A percentile compares a stretch with the other conserved stretches of the same genome.
Evolutionary conservation across 2,113 vertebrate species (phyloP).

Genomic region (Leptosomus discolor): DNA sequence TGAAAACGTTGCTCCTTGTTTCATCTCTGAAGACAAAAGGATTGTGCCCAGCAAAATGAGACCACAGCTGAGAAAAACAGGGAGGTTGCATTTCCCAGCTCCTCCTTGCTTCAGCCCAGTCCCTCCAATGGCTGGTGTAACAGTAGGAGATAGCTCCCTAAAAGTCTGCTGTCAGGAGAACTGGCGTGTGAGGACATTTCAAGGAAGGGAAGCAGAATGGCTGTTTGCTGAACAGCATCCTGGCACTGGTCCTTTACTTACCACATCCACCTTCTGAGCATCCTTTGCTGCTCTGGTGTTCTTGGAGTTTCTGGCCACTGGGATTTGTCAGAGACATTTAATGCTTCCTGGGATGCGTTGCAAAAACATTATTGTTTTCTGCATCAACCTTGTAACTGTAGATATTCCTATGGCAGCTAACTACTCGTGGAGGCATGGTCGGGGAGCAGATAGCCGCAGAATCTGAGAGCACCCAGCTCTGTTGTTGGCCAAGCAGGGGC

Average conservation of each 20-base stretch:
- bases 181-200: accelerated
- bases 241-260: neutral
- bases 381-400: neutral
- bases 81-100: neutral
- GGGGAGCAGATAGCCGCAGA: neutral
- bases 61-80: neutral
- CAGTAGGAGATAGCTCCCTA: neutral
- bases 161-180: neutral
- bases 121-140: neutral
- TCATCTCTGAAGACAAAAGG: neutral
- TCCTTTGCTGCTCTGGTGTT: neutral
- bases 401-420: conserved; percentile 43
- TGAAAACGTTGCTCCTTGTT: neutral
- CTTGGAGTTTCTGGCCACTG: neutral
- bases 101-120: neutral
- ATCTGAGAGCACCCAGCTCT: neutral
- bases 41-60: neutral
- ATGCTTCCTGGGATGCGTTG: neutral
- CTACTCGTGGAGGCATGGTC: accelerated
- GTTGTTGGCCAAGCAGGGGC: neutral
- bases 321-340: neutral
- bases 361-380: neutral
- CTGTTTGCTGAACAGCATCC: neutral
- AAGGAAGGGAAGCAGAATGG: neutral
- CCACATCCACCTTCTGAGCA: neutral